Evolutionary conservation across 2,888 invertebrate genomes (phyloP), one percentile per base, ranked within the genome.

Genomic region (Synergus japonicus): DNA sequence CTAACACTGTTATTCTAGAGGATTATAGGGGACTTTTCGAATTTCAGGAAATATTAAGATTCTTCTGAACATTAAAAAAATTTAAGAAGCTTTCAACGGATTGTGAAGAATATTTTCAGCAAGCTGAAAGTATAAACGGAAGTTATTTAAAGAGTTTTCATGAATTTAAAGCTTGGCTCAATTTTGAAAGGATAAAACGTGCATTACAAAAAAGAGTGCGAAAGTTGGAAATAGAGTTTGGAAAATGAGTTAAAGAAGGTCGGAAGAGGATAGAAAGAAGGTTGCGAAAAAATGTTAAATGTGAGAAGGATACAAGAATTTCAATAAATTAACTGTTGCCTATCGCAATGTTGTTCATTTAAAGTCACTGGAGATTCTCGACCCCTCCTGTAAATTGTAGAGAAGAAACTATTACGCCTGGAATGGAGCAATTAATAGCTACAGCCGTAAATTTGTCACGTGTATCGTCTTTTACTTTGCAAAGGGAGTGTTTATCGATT

Each of bases 401-500:
- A 4, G 80, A 80, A 76, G 22, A 69, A 69, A 46, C 46, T 69
- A 41, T 41, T 69, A 49, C 49, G 15, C 49, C 49, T 22, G 49
- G 29, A 69, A 49, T 69, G 46, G 15, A 29, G 49, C 69, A n/a
- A 49, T 69, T 69, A 69, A 69, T 69, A 69, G 49, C 49, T 69
- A 7, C 49, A 46, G 49, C 29, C 69, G 29, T 49, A n/a, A 69
- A 29, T 69, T 69, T 49, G 49, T 69, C 69, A 37, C 69, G 41
- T 76, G 43, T 41, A 76, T 76, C 22, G 29, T 60, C 60, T 60
- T 22, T 60, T 8, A 60, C 22, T 65, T 80, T 76, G 81, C 81
- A 78, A 80, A 77, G 82, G 80, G 77, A 78, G 76, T 85, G 83
- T 85, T 84, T 86, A 90, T 91, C 89, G 90, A 90, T 90, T 89